Evolutionary conservation across 1,140 invertebrate species (phyloP).

Genomic region (Drosophila sproati): DNA sequence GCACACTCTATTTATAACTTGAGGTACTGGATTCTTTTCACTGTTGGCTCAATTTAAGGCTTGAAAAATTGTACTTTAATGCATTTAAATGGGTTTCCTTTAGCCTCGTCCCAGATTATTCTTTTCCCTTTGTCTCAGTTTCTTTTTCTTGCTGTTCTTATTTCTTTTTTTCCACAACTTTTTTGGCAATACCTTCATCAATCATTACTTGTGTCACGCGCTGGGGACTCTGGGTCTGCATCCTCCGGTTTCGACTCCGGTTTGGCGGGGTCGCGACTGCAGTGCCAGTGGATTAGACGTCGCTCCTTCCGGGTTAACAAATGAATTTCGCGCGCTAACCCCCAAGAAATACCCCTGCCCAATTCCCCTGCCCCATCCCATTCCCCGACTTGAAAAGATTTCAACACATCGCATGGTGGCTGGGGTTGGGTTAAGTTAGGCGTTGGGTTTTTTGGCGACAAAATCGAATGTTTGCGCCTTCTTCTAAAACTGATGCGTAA

Average conservation of each 20-base stretch:
- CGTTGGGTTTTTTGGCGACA: slow-evolving; percentile 31
- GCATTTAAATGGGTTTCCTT: slow-evolving; percentile 70
- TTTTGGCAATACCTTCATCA: slow-evolving; percentile 75
- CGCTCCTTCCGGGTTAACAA: slow-evolving; percentile 78
- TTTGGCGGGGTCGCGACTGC: slow-evolving; percentile 65
- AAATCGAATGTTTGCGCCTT: slow-evolving; percentile 36
- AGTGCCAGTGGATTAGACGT: slow-evolving; percentile 76
- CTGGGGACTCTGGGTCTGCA: slow-evolving; percentile 51
- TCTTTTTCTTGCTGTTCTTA: background rate
- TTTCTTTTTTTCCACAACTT: slow-evolving; percentile 46
- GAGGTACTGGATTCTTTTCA: slow-evolving; percentile 7
- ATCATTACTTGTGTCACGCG: slow-evolving; percentile 74
- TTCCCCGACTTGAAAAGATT: slow-evolving; percentile 66
- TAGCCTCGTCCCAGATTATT: slow-evolving; percentile 24
- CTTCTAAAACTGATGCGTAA: slow-evolving; percentile 41
- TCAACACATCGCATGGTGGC: slow-evolving; percentile 56
- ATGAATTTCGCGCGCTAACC: slow-evolving; percentile 67
- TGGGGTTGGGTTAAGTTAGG: slow-evolving; percentile 14
- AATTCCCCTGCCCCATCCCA: slow-evolving; percentile 1
- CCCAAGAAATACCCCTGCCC: too few relatives aligned
- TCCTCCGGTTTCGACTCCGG: slow-evolving; percentile 25
- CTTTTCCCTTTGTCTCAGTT: slow-evolving; percentile 10
- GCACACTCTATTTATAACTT: background rate
- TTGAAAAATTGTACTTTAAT: slow-evolving; percentile 51
- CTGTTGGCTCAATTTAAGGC: slow-evolving; percentile 50